Conservation (phyloP, 2,797 vertebrate species). For the Loris lydekkerianus region DNA sequence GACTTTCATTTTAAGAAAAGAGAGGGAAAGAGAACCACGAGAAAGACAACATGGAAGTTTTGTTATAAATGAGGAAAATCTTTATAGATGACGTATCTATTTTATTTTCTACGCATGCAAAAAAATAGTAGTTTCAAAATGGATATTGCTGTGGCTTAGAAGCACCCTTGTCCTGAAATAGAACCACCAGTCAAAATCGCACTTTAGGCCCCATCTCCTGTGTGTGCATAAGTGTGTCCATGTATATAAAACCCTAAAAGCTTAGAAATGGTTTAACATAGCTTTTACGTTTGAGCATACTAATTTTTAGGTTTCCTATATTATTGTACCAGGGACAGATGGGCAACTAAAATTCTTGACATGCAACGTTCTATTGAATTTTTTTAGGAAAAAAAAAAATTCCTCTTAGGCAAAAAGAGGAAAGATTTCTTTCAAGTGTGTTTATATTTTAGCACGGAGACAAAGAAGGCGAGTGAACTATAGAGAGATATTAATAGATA, state of each 20-base stretch:
- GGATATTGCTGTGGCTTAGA: not conserved
- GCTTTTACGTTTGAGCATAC: not conserved
- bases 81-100: not conserved
- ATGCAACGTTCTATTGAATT: not conserved
- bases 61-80: not conserved
- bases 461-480: not conserved
- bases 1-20: not conserved
- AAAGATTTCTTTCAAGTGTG: not conserved
- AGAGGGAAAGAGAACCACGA: not conserved
- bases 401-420: not conserved
- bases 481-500: not conserved
- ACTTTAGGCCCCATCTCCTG: not conserved
- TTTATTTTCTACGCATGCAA: not conserved
- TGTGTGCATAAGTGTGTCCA: not conserved
- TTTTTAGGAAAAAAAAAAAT: constrained; percentile 30
- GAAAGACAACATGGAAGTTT: not conserved
- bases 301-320: not conserved
- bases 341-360: not conserved
- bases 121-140: constrained; percentile 52
- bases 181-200: constrained; percentile 34
- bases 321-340: not conserved
- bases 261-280: not conserved
- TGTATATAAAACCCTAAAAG: not conserved
- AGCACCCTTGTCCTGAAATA: not conserved
- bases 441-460: constrained; percentile 8